phyloP scores from a whole-genome alignment of 2,113 vertebrate genomes.

The Oryctolagus cuniculus region DNA sequence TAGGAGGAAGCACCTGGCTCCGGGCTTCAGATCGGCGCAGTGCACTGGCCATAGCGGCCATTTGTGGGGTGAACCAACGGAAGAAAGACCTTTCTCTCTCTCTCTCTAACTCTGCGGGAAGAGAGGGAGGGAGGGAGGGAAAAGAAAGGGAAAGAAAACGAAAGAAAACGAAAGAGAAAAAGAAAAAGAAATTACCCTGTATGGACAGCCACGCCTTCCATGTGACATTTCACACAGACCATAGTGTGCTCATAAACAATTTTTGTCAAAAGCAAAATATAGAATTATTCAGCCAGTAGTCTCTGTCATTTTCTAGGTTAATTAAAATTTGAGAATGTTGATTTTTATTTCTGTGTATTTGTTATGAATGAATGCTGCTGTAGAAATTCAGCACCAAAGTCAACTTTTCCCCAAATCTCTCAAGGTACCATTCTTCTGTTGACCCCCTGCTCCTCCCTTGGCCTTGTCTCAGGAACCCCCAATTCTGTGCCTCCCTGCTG shows the following conservation, averaged over 20 bases:
- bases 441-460: background rate
- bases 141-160: too few species aligned
- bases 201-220: background rate
- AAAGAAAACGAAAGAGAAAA: too few species aligned
- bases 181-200: too few species aligned
- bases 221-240: background rate
- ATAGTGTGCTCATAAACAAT: background rate
- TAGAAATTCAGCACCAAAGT: background rate
- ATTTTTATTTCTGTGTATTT: conserved; percentile 27
- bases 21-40: too few species aligned
- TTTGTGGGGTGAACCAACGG: too few species aligned
- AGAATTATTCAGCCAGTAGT: background rate
- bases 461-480: background rate
- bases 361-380: background rate
- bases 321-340: background rate
- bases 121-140: too few species aligned
- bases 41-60: too few species aligned
- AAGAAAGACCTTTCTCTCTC: too few species aligned
- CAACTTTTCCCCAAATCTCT: background rate
- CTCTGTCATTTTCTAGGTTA: conserved; percentile 6
- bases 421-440: background rate
- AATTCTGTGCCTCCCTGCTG: background rate
- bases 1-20: too few species aligned
- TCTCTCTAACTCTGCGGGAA: too few species aligned
- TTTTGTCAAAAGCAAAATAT: background rate